Percentiles rank a stretch among this genome's conserved stretches.
These are phyloP conservation scores for Erinaceus europaeus DNA, from an alignment of 2,113 vertebrate species.

Conservation along the genomic window DNA sequence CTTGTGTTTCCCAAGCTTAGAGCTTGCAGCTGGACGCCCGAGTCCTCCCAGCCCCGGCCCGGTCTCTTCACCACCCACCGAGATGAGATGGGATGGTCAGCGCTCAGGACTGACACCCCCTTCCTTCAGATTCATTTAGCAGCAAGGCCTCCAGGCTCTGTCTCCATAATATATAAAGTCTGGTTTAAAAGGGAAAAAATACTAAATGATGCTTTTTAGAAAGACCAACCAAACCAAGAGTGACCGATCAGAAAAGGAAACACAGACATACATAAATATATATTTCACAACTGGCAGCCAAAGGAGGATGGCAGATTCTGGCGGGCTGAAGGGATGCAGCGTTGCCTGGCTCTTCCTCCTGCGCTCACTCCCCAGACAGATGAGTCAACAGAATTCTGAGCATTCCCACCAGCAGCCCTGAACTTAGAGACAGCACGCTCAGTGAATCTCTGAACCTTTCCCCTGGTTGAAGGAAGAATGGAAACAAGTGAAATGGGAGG, in stretches of 20 bases:
- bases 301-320: neutral
- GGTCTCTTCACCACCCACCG: neutral
- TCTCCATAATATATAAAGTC: neutral
- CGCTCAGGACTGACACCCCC: neutral
- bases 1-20: conserved; percentile 20
- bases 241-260: neutral
- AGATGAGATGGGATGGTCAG: no score
- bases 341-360: neutral
- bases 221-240: neutral
- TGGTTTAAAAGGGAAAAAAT: neutral
- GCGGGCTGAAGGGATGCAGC: neutral
- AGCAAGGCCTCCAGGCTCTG: neutral
- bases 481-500: neutral
- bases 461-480: neutral
- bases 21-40: neutral
- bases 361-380: neutral
- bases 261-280: neutral
- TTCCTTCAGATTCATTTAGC: conserved; percentile 3
- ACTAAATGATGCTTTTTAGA: neutral
- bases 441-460: neutral
- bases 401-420: conserved; percentile 6
- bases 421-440: conserved; percentile 37
- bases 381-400: conserved; percentile 27
- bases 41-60: neutral
- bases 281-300: neutral